These are phyloP conservation scores for Bubo bubo DNA, from an alignment of 2,113 vertebrate genomes.

Conservation along the genomic window DNA sequence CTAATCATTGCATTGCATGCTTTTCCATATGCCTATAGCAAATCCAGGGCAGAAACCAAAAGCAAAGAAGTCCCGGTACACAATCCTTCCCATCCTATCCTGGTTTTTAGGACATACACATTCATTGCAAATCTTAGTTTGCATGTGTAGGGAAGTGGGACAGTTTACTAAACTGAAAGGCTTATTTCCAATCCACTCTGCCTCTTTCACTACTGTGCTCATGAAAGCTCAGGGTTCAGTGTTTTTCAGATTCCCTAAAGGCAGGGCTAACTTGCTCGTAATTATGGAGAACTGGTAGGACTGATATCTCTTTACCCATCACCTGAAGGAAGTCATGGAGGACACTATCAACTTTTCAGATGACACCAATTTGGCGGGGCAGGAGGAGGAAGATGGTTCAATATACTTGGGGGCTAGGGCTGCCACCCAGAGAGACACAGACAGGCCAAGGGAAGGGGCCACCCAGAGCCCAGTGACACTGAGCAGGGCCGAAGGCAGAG, in stretches of 20 bases:
- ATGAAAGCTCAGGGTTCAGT: neutral
- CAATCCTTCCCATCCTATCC: neutral
- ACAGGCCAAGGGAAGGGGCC: neutral
- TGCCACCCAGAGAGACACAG: neutral
- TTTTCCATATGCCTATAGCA: neutral
- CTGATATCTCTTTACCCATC: neutral
- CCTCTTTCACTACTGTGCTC: neutral
- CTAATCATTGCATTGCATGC: neutral
- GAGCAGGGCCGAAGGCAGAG: neutral
- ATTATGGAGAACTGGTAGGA: neutral
- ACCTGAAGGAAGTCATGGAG: neutral
- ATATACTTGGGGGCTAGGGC: neutral
- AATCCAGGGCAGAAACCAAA: neutral
- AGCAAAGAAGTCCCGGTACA: neutral
- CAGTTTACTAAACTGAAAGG: neutral
- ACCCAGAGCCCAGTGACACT: too few species aligned
- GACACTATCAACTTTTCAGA: neutral
- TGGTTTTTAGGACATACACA: neutral
- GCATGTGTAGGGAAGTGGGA: neutral
- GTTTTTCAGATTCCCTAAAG: neutral
- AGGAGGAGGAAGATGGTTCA: neutral
- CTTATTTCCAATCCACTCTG: neutral
- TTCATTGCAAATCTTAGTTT: neutral
- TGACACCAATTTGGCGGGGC: neutral
- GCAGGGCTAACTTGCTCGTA: neutral